A percentile compares a stretch with the other conserved stretches of the same genome.
Conservation (phyloP, 1,140 invertebrate species). For the Magallana ariakensis region DNA sequence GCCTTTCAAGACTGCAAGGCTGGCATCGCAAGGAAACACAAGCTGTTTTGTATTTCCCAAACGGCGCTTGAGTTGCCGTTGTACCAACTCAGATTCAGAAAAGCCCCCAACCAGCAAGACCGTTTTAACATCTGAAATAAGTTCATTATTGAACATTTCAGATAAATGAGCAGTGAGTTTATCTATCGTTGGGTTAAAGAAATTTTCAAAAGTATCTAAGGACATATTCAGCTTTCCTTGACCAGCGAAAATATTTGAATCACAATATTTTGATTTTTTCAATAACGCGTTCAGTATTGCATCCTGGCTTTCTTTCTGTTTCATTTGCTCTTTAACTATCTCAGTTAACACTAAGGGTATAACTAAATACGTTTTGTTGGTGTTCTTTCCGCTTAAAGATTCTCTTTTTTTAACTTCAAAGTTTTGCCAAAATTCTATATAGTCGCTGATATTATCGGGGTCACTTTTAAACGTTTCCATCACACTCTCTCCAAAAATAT, state of each 20-base stretch:
- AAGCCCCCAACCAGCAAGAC: constrained; percentile 47
- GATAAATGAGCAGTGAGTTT: constrained; percentile 25
- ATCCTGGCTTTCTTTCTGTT: neutral
- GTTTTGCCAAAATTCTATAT: neutral
- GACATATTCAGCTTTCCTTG: constrained; percentile 9
- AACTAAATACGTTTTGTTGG: neutral
- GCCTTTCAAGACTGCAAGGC: constrained; percentile 48
- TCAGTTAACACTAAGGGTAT: constrained; percentile 3
- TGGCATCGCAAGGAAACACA: constrained; percentile 44
- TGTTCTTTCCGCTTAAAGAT: neutral
- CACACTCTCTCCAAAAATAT: constrained; percentile 44
- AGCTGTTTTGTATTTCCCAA: neutral
- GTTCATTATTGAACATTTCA: neutral
- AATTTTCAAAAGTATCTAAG: neutral
- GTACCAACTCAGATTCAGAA: constrained; percentile 38
- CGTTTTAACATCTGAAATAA: neutral
- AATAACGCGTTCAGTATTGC: neutral
- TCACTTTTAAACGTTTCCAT: neutral
- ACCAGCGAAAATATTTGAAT: neutral
- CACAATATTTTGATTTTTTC: neutral
- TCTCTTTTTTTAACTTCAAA: constrained; percentile 24
- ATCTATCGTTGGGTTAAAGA: constrained; percentile 36
- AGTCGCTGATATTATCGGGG: neutral
- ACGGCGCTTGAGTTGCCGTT: neutral
- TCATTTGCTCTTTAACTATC: neutral